A percentile compares a stretch with the other conserved stretches of the same genome.
Evolutionary conservation across 2,113 vertebrate genomes (phyloP).

Genomic region (Dasypus novemcinctus): DNA sequence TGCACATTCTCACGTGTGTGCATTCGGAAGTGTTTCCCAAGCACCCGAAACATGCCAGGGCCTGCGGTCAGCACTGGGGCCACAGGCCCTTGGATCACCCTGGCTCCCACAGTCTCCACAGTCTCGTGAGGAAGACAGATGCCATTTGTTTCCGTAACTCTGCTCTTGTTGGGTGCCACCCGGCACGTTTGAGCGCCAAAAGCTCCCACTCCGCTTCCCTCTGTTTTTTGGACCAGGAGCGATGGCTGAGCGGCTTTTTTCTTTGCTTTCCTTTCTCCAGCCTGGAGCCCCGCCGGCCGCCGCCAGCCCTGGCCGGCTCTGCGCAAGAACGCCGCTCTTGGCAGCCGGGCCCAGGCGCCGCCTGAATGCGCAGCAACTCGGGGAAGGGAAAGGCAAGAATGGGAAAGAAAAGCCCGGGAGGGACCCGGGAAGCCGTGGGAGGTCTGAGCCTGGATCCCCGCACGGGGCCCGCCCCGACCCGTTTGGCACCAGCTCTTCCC

Average conservation of each 20-base stretch:
- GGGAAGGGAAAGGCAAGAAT: background rate
- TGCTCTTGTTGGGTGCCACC: background rate
- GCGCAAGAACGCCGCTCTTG: slow-evolving; percentile 6
- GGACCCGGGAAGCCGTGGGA: slow-evolving; percentile 57
- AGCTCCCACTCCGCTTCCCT: background rate
- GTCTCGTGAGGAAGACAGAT: background rate
- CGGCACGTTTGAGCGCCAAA: background rate
- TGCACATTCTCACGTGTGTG: background rate
- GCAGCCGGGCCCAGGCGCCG: background rate
- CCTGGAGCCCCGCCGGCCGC: background rate
- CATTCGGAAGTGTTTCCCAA: background rate
- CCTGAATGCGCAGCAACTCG: slow-evolving; percentile 52
- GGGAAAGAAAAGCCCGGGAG: background rate
- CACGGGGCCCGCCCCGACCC: background rate
- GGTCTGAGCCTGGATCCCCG: slow-evolving; percentile 47
- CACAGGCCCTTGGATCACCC: background rate
- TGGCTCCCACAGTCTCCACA: background rate
- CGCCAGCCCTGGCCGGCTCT: background rate
- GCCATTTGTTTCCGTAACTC: background rate
- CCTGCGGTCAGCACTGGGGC: background rate
- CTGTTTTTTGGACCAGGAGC: slow-evolving; percentile 25
- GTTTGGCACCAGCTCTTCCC: slow-evolving; percentile 50
- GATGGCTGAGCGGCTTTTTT: background rate
- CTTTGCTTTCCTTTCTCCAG: background rate
- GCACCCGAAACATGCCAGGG: background rate